These are phyloP conservation scores for Poeciliopsis occidentalis DNA, from an alignment of 2,113 vertebrate genomes.

Conservation along the genomic window DNA sequence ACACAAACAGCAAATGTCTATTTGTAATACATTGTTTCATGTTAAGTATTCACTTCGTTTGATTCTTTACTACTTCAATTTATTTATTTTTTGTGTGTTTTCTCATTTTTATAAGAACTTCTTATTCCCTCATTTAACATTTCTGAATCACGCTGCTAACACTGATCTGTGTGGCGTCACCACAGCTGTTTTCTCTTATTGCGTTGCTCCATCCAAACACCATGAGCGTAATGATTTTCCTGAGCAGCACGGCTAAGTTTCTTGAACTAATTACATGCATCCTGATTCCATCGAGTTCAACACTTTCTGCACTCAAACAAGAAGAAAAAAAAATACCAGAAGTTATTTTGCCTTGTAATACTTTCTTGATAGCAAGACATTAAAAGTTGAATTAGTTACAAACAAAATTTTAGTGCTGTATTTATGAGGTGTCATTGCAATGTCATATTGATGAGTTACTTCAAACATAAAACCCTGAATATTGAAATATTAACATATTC, in stretches of 20 bases:
- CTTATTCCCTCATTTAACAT: constrained; percentile 16
- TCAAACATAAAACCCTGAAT: neutral
- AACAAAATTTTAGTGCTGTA: neutral
- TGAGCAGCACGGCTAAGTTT: constrained; percentile 11
- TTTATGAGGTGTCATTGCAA: neutral
- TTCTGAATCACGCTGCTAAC: neutral
- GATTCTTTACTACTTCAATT: neutral
- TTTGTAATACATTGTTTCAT: neutral
- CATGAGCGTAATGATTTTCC: constrained; percentile 18
- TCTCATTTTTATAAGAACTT: neutral
- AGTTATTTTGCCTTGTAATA: neutral
- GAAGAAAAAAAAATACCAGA: neutral
- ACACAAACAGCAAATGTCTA: neutral
- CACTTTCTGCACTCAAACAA: neutral
- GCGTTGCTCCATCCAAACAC: constrained; percentile 3
- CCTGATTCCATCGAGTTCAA: neutral
- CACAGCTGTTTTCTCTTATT: constrained; percentile 26
- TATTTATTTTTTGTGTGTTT: neutral
- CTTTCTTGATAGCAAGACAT: neutral
- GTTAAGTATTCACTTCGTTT: neutral
- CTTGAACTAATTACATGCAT: constrained; percentile 32
- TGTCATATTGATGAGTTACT: neutral
- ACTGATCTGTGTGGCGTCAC: neutral
- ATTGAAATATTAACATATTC: neutral
- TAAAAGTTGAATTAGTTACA: neutral